Evolutionary conservation across 2,797 vertebrate genomes (phyloP), one percentile per base, ranked within the genome.

Genomic region (Myotis myotis): DNA sequence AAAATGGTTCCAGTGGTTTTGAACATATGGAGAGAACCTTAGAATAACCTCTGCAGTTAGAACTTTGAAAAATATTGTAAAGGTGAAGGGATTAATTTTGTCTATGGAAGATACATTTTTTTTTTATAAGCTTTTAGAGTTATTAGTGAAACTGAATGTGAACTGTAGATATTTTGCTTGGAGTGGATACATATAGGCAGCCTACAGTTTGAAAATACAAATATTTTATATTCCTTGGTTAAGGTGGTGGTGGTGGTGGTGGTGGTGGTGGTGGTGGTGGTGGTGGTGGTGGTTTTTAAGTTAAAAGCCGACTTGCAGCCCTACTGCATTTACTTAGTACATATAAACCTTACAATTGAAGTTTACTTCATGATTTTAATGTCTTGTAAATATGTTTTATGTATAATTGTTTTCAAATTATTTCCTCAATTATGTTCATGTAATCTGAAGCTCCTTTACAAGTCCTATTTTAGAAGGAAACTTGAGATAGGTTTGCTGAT

Each of bases 381-480:
- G 20, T 68, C 53, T 3, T 57, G 1, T 62, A 78, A 91, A 78
- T 19, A 47, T 16, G 5, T 53, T 84, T 78, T 68, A 47, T 22
- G 6, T 55, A 7, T 33, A 84, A 12, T 85, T 76, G 23, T 82
- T 78, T 93, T 87, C 53, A 84, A 7, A n/a, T 51, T 89, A 76
- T 83, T 93, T 81, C 51, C 25, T 76, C 57, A 68, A 2, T 72
- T 28, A 44, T 82, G 55, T 89, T 83, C 33, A 2, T 80, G 91
- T 96, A 93, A 85, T 68, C n/a, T 53, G 79, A 96, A 92, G 51
- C 64, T 78, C 17, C 44, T 47, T 94, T 75, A 57, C 74, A 89
- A 68, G 47, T 64, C 75, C 60, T 91, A 28, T 94, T 89, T 96
- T 93, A 95, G 82, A 93, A 76, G 55, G 93, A 84, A 95, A 85